Conservation (phyloP, 2,888 invertebrate species). For the Lithophane ornitopus region DNA sequence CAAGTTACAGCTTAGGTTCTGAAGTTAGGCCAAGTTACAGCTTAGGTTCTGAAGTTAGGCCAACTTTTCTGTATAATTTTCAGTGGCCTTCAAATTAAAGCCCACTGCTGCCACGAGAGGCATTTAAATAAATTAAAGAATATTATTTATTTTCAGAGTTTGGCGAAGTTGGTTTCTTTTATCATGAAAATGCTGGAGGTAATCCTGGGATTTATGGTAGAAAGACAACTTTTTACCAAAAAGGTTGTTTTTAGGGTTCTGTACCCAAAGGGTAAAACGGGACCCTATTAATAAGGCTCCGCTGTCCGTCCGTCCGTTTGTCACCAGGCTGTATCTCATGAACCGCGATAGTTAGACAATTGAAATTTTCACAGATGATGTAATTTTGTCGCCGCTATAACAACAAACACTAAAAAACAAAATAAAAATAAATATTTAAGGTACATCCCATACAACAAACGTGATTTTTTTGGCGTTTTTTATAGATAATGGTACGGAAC, state of each 20-base stretch:
- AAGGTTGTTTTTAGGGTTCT: background rate
- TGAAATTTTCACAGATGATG: no score
- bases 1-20: slow-evolving; percentile 41
- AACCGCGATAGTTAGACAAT: no score
- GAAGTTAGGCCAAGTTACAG: slow-evolving; percentile 36
- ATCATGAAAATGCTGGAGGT: slow-evolving; percentile 16
- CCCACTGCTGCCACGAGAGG: slow-evolving; percentile 16
- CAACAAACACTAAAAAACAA: no score
- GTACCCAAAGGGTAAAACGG: no score
- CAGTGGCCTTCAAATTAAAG: slow-evolving; percentile 36
- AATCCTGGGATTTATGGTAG: slow-evolving; percentile 29
- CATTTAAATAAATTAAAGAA: slow-evolving; percentile 59
- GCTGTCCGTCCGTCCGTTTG: no score
- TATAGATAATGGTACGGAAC: no score
- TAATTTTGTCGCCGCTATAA: no score
- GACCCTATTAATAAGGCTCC: no score
- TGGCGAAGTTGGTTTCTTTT: slow-evolving; percentile 23
- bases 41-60: slow-evolving; percentile 42
- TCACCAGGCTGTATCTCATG: no score
- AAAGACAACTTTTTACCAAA: slow-evolving; percentile 2
- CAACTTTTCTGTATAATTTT: slow-evolving; percentile 57
- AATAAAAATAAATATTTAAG: no score
- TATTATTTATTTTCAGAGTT: slow-evolving; percentile 43
- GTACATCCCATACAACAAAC: no score
- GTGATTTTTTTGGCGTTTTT: no score